Evolutionary conservation across 2,113 vertebrate species (phyloP).

Genomic region (Corythaeola cristata): DNA sequence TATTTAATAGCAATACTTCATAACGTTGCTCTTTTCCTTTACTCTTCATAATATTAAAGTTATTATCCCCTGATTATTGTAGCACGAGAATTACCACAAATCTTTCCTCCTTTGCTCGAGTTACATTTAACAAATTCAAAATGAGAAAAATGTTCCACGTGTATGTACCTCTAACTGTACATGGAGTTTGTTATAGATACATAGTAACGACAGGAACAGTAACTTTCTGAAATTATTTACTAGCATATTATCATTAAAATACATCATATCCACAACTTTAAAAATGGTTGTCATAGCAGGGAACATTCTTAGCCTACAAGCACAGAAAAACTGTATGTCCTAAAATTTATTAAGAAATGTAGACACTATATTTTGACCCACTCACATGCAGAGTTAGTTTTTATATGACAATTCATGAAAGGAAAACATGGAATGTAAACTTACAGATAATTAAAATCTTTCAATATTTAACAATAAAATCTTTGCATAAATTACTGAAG

Average conservation of each 20-base stretch:
- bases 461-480: not conserved
- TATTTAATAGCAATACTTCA: not conserved
- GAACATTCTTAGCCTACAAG: not conserved
- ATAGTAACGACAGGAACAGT: not conserved
- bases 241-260: not conserved
- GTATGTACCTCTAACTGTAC: not conserved
- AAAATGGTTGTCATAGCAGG: not conserved
- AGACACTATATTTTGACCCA: not conserved
- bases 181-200: not conserved
- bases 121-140: slow-evolving; percentile 70
- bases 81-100: slow-evolving; percentile 74
- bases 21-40: slow-evolving; percentile 65
- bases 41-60: slow-evolving; percentile 75
- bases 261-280: not conserved
- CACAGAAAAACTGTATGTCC: not conserved
- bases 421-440: not conserved
- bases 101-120: slow-evolving; percentile 62
- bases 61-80: slow-evolving; percentile 78
- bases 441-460: not conserved
- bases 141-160: not conserved
- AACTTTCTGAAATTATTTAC: not conserved
- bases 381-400: not conserved
- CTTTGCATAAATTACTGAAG: not conserved
- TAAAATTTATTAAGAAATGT: not conserved
- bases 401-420: not conserved